phyloP scores from a whole-genome alignment of 2,797 vertebrate genomes.

The Pseudochirops cupreus region DNA sequence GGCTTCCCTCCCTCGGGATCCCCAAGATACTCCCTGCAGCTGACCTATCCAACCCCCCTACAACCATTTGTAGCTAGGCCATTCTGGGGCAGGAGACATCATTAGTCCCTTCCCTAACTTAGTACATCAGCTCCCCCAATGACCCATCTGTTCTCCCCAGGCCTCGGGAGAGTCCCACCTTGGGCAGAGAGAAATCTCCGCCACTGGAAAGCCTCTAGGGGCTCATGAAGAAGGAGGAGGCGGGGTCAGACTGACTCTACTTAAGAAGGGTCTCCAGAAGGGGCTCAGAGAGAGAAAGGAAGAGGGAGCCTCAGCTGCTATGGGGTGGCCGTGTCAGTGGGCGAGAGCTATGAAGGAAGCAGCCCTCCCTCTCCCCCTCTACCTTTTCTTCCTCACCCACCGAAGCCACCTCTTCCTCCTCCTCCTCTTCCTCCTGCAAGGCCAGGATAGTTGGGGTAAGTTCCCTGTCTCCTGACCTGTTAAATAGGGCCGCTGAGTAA shows the following conservation, averaged over 20 bases:
- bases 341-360: conserved; percentile 49
- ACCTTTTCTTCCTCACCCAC: background rate
- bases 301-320: background rate
- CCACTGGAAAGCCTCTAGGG: background rate
- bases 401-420: background rate
- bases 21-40: background rate
- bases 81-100: background rate
- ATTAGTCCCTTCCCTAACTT: background rate
- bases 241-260: background rate
- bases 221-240: background rate
- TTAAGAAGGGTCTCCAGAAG: background rate
- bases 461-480: background rate
- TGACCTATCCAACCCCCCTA: background rate
- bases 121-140: background rate
- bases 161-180: background rate
- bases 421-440: conserved; percentile 22
- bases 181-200: background rate
- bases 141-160: background rate
- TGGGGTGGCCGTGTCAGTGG: fast-evolving
- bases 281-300: conserved; percentile 36
- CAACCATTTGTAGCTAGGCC: background rate
- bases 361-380: background rate
- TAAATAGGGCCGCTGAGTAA: background rate
- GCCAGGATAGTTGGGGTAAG: conserved; percentile 72
- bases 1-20: background rate